Conservation (phyloP, 1,140 invertebrate species). For the Melitaea cinxia region DNA sequence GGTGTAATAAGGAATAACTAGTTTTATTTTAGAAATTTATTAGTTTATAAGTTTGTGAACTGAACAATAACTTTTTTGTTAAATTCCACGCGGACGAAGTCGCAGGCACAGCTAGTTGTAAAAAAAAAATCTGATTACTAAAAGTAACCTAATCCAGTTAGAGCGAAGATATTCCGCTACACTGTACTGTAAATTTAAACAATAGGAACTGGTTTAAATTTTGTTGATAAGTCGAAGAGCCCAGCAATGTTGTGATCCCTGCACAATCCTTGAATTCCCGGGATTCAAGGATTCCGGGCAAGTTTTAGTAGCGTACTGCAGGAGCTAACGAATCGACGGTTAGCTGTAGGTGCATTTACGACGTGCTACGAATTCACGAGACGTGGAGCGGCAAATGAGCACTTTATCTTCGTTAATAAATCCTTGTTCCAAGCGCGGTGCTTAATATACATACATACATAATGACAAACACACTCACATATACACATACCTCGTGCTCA, state of each 20-base stretch:
- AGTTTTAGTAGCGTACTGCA: slow-evolving; percentile 14
- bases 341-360: slow-evolving; percentile 23
- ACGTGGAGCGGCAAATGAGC: slow-evolving; percentile 12
- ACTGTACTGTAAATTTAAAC: not conserved
- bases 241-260: slow-evolving; percentile 11
- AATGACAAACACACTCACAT: too few relatives aligned
- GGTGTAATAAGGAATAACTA: too few relatives aligned
- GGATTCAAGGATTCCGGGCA: slow-evolving; percentile 15
- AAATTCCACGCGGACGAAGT: too few relatives aligned
- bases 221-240: not conserved
- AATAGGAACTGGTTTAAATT: slow-evolving; percentile 4
- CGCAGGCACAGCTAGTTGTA: too few relatives aligned
- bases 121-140: too few relatives aligned
- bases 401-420: slow-evolving; percentile 29
- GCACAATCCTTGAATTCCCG: slow-evolving; percentile 21
- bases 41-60: too few relatives aligned
- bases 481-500: not conserved
- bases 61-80: too few relatives aligned
- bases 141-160: too few relatives aligned
- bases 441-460: slow-evolving; percentile 3
- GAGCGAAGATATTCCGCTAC: not conserved
- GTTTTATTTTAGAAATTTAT: too few relatives aligned
- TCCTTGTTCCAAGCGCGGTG: not conserved
- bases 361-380: slow-evolving; percentile 16
- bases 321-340: slow-evolving; percentile 24